These are phyloP conservation scores for Cheilosia impressa DNA, from an alignment of 2,888 invertebrate species.

Conservation along the genomic window DNA sequence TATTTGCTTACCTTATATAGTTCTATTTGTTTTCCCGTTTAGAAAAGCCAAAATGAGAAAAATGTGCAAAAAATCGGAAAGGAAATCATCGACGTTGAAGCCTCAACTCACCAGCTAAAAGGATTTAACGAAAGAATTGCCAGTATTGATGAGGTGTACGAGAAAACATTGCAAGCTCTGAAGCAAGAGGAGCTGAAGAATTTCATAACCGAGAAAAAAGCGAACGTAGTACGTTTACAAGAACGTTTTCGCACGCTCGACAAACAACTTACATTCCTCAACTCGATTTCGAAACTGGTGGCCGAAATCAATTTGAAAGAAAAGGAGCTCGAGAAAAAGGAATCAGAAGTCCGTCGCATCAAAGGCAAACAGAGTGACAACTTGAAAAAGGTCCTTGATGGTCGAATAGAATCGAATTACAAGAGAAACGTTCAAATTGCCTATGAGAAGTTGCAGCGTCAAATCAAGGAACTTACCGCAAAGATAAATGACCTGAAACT, in stretches of 20 bases:
- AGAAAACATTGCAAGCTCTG: conserved; percentile 76
- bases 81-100: conserved; percentile 86
- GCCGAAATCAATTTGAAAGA: conserved; percentile 82
- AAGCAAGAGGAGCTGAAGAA: conserved; percentile 80
- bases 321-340: conserved; percentile 81
- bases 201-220: conserved; percentile 86
- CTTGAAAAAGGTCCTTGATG: conserved; percentile 87
- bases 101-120: conserved; percentile 85
- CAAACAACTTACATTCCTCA: conserved; percentile 81
- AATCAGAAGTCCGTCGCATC: conserved; percentile 86
- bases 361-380: conserved; percentile 88
- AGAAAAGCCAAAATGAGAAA: conserved; percentile 83
- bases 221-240: conserved; percentile 86
- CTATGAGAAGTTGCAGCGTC: conserved; percentile 85
- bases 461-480: conserved; percentile 85
- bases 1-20: too few relatives aligned
- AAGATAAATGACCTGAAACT: conserved; percentile 84
- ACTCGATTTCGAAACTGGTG: conserved; percentile 81
- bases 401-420: conserved; percentile 87
- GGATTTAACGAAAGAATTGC: conserved; percentile 84
- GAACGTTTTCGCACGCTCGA: conserved; percentile 86
- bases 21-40: conserved; percentile 6
- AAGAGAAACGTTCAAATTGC: conserved; percentile 85
- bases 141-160: conserved; percentile 78
- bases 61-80: conserved; percentile 85